A percentile compares a stretch with the other conserved stretches of the same genome.
Evolutionary conservation across 2,113 vertebrate genomes (phyloP).

Genomic region (Osmerus mordax): DNA sequence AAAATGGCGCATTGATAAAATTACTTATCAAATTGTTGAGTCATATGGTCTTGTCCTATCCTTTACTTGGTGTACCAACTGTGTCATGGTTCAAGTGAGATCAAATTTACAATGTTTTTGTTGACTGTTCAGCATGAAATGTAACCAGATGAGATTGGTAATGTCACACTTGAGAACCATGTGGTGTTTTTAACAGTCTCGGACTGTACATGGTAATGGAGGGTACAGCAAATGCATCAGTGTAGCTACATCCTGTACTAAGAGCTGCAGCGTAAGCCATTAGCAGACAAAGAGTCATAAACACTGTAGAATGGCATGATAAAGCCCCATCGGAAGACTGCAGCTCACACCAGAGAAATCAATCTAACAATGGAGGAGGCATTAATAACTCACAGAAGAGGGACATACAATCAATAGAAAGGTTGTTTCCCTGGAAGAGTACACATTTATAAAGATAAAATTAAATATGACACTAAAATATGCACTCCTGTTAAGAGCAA

Average conservation of each 20-base stretch:
- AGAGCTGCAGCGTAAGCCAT: slow-evolving; percentile 57
- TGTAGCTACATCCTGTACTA: slow-evolving; percentile 61
- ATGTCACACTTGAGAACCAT: slow-evolving; percentile 45
- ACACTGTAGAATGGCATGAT: slow-evolving; percentile 61
- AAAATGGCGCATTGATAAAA: too few relatives aligned
- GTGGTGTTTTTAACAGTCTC: slow-evolving; percentile 51
- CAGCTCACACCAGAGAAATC: slow-evolving; percentile 55
- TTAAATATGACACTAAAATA: too few relatives aligned
- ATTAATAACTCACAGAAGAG: slow-evolving; percentile 44
- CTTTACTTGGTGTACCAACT: not conserved
- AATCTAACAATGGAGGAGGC: slow-evolving; percentile 52
- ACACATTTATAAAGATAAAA: too few relatives aligned
- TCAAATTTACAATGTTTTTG: slow-evolving; percentile 4
- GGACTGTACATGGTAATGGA: slow-evolving; percentile 50
- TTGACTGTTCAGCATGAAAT: slow-evolving; percentile 24
- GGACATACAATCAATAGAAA: not conserved
- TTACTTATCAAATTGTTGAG: too few relatives aligned
- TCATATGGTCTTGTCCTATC: too few relatives aligned
- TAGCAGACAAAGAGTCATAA: slow-evolving; percentile 63
- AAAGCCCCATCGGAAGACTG: slow-evolving; percentile 52
- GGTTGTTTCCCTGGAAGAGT: not conserved
- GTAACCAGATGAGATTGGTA: slow-evolving; percentile 35
- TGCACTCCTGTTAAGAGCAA: too few relatives aligned
- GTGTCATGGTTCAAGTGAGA: not conserved
- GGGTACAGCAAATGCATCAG: slow-evolving; percentile 43